Conservation (phyloP, 2,797 vertebrate species). For the Benthosema pterotum region DNA sequence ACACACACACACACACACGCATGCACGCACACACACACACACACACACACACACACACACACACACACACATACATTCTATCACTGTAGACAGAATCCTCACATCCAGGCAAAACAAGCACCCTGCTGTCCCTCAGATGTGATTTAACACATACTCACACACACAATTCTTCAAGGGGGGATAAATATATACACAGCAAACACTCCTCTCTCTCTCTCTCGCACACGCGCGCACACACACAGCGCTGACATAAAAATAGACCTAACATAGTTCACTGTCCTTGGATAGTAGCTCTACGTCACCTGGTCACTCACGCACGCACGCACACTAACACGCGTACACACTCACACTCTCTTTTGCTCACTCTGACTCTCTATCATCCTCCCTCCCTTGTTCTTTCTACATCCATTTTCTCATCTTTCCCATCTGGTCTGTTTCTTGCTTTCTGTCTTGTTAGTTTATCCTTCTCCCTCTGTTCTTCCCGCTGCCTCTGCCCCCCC, state of each 20-base stretch:
- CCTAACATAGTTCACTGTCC: background rate
- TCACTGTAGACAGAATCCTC: too few species aligned
- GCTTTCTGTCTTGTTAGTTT: background rate
- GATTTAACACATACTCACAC: background rate
- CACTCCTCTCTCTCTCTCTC: too few species aligned
- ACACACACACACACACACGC: slow-evolving; percentile 3
- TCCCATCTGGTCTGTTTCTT: slow-evolving; percentile 14
- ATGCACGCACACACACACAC: slow-evolving; percentile 18
- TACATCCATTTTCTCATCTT: background rate
- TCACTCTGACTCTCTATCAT: slow-evolving; percentile 8
- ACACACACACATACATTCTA: slow-evolving; percentile 19
- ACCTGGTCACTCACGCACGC: background rate
- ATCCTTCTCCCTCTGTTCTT: background rate
- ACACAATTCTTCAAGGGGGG: background rate
- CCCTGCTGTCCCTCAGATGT: too few species aligned
- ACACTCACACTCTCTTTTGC: slow-evolving; percentile 22
- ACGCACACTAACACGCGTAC: slow-evolving; percentile 33
- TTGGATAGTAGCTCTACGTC: too few species aligned
- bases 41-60: slow-evolving; percentile 7
- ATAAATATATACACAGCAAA: too few species aligned
- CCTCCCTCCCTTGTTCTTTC: slow-evolving; percentile 25
- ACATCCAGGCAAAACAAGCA: too few species aligned
- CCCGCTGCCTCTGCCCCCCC: slow-evolving; percentile 12
- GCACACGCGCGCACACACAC: slow-evolving; percentile 16
- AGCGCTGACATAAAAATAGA: slow-evolving; percentile 47